phyloP scores from a whole-genome alignment of 2,113 vertebrate genomes.

The Gadus macrocephalus region DNA sequence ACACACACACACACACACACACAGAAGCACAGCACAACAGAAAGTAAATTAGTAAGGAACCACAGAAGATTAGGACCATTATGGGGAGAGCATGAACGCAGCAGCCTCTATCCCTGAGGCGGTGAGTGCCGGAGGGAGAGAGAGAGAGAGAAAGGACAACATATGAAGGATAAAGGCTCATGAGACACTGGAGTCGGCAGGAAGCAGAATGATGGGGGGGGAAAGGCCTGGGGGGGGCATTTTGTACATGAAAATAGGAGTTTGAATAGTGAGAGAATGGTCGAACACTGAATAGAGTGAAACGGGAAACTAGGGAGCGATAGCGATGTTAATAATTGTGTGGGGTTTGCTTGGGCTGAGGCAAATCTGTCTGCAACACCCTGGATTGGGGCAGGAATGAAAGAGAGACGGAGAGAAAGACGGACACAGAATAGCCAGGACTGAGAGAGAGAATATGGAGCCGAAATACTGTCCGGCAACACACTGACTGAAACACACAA shows the following conservation, averaged over 20 bases:
- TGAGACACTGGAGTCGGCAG: neutral
- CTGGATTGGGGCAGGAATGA: neutral
- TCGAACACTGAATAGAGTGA: neutral
- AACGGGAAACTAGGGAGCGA: neutral
- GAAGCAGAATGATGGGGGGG: neutral
- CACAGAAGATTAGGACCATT: slow-evolving; percentile 52
- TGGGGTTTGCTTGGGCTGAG: neutral
- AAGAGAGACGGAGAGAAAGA: neutral
- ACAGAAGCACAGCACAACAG: neutral
- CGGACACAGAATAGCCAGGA: neutral
- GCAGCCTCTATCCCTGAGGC: slow-evolving; percentile 12
- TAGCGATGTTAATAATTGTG: neutral
- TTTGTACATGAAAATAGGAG: neutral
- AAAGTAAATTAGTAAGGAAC: neutral
- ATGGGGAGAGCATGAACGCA: slow-evolving; percentile 37
- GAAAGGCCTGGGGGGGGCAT: neutral
- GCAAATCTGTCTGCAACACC: slow-evolving; percentile 1
- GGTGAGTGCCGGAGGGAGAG: neutral
- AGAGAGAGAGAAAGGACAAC: neutral
- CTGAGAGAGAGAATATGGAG: neutral
- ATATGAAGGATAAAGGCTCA: neutral
- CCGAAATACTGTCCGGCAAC: too few relatives aligned
- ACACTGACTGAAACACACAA: too few relatives aligned
- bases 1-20: neutral
- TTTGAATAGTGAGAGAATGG: neutral